Conservation (phyloP, 2,888 invertebrate species). For the Drosophila demipolita region DNA sequence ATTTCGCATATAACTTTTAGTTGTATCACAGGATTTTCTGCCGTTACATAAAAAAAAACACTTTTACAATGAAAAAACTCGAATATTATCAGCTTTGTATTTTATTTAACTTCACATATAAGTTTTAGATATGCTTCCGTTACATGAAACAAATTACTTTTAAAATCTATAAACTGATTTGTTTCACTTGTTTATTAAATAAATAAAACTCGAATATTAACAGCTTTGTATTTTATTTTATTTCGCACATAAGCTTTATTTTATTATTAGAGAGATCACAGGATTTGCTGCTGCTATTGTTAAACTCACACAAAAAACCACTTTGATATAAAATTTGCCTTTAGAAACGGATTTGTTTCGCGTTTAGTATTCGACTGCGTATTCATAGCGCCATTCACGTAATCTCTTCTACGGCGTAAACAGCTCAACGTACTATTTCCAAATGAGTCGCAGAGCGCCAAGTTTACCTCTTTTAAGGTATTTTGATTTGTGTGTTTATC, state of each 20-base stretch:
- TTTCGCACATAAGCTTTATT: not conserved
- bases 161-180: constrained; percentile 86
- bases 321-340: constrained; percentile 88
- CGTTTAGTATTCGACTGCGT: constrained; percentile 69
- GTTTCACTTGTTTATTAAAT: too few species aligned
- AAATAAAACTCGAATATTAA: not conserved
- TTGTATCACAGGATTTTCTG: too few species aligned
- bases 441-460: constrained; percentile 33
- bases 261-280: not conserved
- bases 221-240: not conserved
- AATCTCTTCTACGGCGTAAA: constrained; percentile 1
- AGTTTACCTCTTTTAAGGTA: constrained; percentile 47
- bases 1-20: too few species aligned
- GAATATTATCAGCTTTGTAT: too few species aligned
- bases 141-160: too few species aligned
- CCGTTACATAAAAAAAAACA: constrained; percentile 87
- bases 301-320: constrained; percentile 88
- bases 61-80: too few species aligned
- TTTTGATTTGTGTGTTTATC: constrained; percentile 17
- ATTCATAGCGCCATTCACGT: constrained; percentile 61
- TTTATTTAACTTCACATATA: too few species aligned
- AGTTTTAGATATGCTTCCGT: too few species aligned
- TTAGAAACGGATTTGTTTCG: constrained; percentile 88
- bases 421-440: constrained; percentile 18
- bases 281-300: constrained; percentile 55